These are phyloP conservation scores for Botia almorhae DNA, from an alignment of 2,797 vertebrate genomes.

Conservation along the genomic window DNA sequence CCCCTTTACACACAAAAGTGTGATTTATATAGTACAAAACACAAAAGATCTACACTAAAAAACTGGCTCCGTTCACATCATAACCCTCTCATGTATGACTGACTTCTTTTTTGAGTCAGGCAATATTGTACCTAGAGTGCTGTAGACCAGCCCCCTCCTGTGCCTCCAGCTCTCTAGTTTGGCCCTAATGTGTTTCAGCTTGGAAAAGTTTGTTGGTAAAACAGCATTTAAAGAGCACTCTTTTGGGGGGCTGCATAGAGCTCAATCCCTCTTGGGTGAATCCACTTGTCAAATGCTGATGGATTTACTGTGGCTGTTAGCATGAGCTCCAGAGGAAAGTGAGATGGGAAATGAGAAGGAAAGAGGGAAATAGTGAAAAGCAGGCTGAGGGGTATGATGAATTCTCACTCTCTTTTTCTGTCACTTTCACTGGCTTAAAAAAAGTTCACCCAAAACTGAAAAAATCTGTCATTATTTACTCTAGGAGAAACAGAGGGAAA, in stretches of 20 bases:
- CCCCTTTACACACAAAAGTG: conserved; percentile 26
- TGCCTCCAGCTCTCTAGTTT: conserved; percentile 53
- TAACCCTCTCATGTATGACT: conserved; percentile 62
- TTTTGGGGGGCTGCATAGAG: conserved; percentile 47
- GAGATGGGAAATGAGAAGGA: conserved; percentile 12
- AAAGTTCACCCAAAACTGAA: background rate
- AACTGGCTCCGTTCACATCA: conserved; percentile 59
- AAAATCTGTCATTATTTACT: background rate
- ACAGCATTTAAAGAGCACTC: conserved; percentile 62
- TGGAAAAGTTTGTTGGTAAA: conserved; percentile 62
- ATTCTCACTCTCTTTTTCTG: conserved; percentile 11
- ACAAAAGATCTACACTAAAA: conserved; percentile 46
- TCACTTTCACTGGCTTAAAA: background rate
- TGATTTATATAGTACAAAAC: conserved; percentile 19
- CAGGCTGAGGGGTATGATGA: conserved; percentile 13
- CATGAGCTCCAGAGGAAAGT: conserved; percentile 25
- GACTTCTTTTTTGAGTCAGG: conserved; percentile 59
- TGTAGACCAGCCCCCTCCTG: conserved; percentile 50
- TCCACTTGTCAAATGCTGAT: conserved; percentile 61
- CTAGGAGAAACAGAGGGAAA: background rate
- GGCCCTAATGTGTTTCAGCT: conserved; percentile 62
- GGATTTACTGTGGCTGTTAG: conserved; percentile 60
- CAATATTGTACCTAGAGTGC: conserved; percentile 60
- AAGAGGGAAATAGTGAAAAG: background rate
- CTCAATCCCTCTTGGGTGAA: conserved; percentile 52